Base-by-base conservation (phyloP, 2,888 invertebrate genomes). In the Psococerastis gibbosa region DNA sequence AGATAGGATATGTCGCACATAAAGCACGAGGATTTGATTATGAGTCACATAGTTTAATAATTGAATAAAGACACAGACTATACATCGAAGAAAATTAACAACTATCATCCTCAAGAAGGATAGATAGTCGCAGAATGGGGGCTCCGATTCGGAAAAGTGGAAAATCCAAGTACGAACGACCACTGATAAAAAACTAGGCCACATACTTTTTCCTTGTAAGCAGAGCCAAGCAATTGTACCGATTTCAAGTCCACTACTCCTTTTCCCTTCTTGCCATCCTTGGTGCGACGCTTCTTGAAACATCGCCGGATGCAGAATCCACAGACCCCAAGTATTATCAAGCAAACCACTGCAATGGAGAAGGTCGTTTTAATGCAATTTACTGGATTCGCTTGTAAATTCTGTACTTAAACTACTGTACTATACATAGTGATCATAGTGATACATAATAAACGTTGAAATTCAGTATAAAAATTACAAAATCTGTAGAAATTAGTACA, bases 121-220 rank as follows among this genome's bases (percentile, higher is more conserved):
- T 27, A 27, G n/a, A n/a, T n/a, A 27, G 27, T 27, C 11, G 11
- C 6, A 27, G 27, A 27, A 11, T 27, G 6, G 27, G 27, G 27
- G 27, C 11, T 27, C 27, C 27, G 27, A 27, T 11, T 9, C 11
- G 27, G 11, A 27, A 27, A 27, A 27, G 27, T 27, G 27, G 27
- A 27, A 27, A 27, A 27, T 11, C 6, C 27, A 27, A 27, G 27
- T 35, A 46, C 45, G 52, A 58, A 54, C 57, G 53, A 51, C 51
- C 48, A 56, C 60, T 60, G 59, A 45, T 46, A 53, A 58, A 60
- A 60, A 57, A 50, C 38, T 49, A 52, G 43, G 52, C 48, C 49
- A 70, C 67, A 64, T 75, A 91, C 94, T 82, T 94, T 94, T 70
- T 95, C 94, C 66, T 95, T 95, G 71, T 91, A 91, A 48, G 92